Evolutionary conservation across 2,113 vertebrate genomes (phyloP), one percentile per base, ranked within the genome.

Genomic region (Butorides virescens): DNA sequence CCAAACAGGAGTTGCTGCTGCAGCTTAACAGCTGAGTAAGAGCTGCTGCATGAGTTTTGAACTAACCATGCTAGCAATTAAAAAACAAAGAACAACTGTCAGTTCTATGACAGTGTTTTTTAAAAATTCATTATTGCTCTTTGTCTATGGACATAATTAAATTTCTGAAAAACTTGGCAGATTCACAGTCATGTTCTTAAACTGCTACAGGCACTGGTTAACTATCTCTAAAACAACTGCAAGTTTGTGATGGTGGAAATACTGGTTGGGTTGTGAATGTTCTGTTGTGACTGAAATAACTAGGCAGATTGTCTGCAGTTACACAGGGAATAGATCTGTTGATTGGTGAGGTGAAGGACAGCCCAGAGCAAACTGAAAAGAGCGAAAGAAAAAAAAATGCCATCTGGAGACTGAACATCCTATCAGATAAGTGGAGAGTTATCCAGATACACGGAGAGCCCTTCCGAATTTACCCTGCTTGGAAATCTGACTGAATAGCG

Each of bases 111-210:
- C 73, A 15, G 29, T 25, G 7, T 6, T 6, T 34, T 79, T 42
- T 4, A 36, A 53, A 83, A 73, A 27, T 4, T 49, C 6, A 13
- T 32, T 61, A 12, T 49, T 77, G 15, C 4, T 22, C 37, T 89
- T 80, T 65, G 26, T 76, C 19, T 67, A 15, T 52, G 8, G 12
- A 26, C 9, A 14, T 32, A 71, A 9, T 3, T 44, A 26, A 7
- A 63, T n/a, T 59, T 70, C n/a, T 9, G 42, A 7, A 20, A 23
- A 25, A 36, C 21, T 10, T 0, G 0, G 2, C 8, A 52, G 7
- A 20, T 50, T 87, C 37, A 39, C 7, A 74, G 49, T 19, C 3
- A 1, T 75, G 13, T 32, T 67, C 70, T 81, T 62, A 37, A 76
- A 82, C 11, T n/a, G 9, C 27, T 67, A 20, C 12, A 74, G 19